Evolutionary conservation across 2,888 invertebrate species (phyloP).

Genomic region (Meiosimyza platycephala): DNA sequence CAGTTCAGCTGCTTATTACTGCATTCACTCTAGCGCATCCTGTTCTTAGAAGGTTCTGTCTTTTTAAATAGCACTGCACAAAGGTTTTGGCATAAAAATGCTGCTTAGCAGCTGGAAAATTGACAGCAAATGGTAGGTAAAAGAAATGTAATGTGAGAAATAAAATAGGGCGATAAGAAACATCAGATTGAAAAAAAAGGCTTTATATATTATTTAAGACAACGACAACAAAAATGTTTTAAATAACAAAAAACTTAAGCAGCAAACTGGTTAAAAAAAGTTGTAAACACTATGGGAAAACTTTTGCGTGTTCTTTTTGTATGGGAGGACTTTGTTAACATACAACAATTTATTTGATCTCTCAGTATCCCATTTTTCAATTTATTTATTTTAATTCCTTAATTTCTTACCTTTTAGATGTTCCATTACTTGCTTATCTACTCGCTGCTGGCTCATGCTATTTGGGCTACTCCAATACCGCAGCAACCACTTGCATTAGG

Average conservation of each 20-base stretch:
- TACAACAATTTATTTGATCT: background rate
- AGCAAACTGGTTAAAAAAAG: conserved; percentile 1
- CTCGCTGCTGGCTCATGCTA: conserved; percentile 48
- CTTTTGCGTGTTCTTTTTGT: background rate
- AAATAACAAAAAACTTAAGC: conserved; percentile 29
- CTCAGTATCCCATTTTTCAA: background rate
- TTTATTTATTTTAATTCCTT: background rate
- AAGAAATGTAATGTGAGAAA: too few relatives aligned
- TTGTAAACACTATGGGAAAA: too few relatives aligned
- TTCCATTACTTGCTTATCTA: conserved; percentile 55
- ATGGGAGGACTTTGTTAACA: too few relatives aligned
- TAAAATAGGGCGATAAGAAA: too few relatives aligned
- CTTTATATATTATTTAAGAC: too few relatives aligned
- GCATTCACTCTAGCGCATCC: background rate
- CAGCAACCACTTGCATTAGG: conserved; percentile 9
- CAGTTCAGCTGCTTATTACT: conserved; percentile 25
- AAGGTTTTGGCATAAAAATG: too few relatives aligned
- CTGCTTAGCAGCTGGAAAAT: too few relatives aligned
- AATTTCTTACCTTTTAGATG: conserved; percentile 48
- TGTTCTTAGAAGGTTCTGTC: background rate
- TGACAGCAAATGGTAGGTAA: too few relatives aligned
- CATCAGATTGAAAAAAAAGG: too few relatives aligned
- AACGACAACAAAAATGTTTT: too few relatives aligned
- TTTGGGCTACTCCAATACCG: conserved; percentile 48
- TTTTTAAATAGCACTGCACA: background rate